These are phyloP conservation scores for Frankliniella intonsa DNA, from an alignment of 2,888 invertebrate genomes.

Conservation along the genomic window DNA sequence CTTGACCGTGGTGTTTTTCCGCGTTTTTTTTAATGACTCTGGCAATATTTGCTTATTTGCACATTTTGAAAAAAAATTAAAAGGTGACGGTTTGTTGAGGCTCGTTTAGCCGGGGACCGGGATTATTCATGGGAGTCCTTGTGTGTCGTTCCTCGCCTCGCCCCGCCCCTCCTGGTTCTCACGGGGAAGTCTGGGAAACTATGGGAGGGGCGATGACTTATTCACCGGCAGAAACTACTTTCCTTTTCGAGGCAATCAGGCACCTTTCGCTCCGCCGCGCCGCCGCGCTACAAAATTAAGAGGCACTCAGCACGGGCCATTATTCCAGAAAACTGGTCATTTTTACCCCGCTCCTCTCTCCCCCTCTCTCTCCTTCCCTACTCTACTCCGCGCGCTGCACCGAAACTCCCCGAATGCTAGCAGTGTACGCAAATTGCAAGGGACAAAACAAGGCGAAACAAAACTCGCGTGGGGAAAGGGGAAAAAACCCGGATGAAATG, in stretches of 20 bases:
- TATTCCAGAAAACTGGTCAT: too few relatives aligned
- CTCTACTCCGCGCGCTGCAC: background rate
- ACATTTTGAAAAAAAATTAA: too few relatives aligned
- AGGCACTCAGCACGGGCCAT: background rate
- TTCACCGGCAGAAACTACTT: slow-evolving; percentile 6
- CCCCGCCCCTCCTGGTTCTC: background rate
- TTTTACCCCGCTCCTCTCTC: too few relatives aligned
- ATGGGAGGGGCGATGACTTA: background rate
- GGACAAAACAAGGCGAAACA: too few relatives aligned
- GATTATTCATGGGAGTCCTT: background rate
- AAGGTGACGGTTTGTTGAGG: background rate
- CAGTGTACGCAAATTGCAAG: background rate
- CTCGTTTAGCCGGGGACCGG: background rate
- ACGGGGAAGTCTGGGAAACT: too few relatives aligned
- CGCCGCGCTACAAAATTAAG: slow-evolving; percentile 14
- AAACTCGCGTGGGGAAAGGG: background rate
- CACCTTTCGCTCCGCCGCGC: background rate
- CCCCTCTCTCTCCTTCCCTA: background rate
- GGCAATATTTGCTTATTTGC: too few relatives aligned
- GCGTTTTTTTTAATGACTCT: background rate
- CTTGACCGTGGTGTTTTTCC: too few relatives aligned
- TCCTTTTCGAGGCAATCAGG: slow-evolving; percentile 3
- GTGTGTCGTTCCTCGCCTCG: background rate
- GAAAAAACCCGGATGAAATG: slow-evolving; percentile 1
- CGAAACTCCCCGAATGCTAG: background rate